Base-by-base conservation (phyloP, 1,140 invertebrate species). In the Papilio xuthus region DNA sequence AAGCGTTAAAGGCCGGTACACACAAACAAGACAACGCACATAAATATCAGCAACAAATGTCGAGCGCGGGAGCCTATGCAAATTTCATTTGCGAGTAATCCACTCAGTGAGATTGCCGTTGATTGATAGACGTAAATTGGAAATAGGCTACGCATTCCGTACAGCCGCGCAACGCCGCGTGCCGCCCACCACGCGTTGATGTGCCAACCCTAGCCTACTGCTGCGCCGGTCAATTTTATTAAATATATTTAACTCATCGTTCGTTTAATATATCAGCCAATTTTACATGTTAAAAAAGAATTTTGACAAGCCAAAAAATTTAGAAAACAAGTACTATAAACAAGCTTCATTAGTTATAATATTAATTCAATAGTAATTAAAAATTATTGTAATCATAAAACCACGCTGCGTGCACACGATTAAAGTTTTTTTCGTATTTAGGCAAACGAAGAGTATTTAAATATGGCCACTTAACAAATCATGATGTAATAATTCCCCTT, bases 51-150 rank as follows among this genome's bases (percentile, higher is more conserved):
- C 81, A 84, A 88, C 84, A 88, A 87, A 78, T 82, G 82, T 80
- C 83, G 84, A 80, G 82, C 76, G 85, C 84, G 86, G 86, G 85
- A 85, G 89, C 91, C 94, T 94, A 95, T 95, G 95, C 95, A 95
- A 95, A 95, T 95, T 95, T 94, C 94, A 95, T 95, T 95, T 94
- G 90, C 89, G 87, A 88, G 94, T 95, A 95, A 95, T 95, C 95
- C 94, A 95, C 94, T 95, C 94, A 93, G 90, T 86, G 94, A 93
- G 94, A 95, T 95, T 95, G 94, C 93, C 93, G 91, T 91, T 94
- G 94, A 95, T 95, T 95, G 95, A 95, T 95, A 95, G 94, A 94
- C 94, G 94, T 92, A 95, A 95, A 95, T 95, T 95, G 95, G 95
- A 95, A 95, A 95, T 92, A 92, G 92, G 90, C 89, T 89, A 82